phyloP scores from a whole-genome alignment of 2,888 invertebrate genomes.

The Epistrophe grossulariae region DNA sequence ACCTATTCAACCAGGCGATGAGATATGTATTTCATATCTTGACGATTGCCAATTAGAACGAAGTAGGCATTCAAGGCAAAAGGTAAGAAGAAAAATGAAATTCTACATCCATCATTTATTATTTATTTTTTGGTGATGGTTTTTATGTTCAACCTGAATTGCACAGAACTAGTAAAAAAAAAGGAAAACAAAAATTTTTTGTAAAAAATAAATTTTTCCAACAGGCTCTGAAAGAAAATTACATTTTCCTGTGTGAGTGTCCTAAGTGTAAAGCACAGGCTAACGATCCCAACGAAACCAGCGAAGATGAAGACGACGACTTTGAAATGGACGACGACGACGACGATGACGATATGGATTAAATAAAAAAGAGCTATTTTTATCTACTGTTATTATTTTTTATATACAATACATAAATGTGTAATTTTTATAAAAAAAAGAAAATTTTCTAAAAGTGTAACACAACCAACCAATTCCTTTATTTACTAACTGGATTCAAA shows the following conservation, averaged over 20 bases:
- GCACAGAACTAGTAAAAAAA: too few species aligned
- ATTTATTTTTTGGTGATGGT: not conserved
- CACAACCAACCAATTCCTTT: not conserved
- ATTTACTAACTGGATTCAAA: constrained; percentile 86
- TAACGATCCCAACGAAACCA: constrained; percentile 91
- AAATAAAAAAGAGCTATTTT: not conserved
- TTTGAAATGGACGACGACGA: constrained; percentile 83
- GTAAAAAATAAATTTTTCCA: not conserved
- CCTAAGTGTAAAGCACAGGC: constrained; percentile 90
- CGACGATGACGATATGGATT: constrained; percentile 78
- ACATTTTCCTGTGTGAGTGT: constrained; percentile 93
- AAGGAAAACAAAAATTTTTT: not conserved
- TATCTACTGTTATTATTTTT: constrained; percentile 19
- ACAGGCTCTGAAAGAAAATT: constrained; percentile 88
- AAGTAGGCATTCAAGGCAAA: constrained; percentile 94
- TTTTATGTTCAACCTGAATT: too few species aligned
- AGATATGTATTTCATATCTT: constrained; percentile 95
- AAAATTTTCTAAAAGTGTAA: constrained; percentile 25
- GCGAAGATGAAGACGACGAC: constrained; percentile 89
- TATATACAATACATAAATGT: constrained; percentile 42
- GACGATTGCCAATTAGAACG: constrained; percentile 92
- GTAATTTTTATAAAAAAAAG: constrained; percentile 31
- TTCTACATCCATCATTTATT: not conserved
- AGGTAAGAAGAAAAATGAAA: constrained; percentile 83
- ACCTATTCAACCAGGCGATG: constrained; percentile 91